Evolutionary conservation across 2,888 invertebrate species (phyloP), one percentile per base, ranked within the genome.

Genomic region (Eucera pruinosa): DNA sequence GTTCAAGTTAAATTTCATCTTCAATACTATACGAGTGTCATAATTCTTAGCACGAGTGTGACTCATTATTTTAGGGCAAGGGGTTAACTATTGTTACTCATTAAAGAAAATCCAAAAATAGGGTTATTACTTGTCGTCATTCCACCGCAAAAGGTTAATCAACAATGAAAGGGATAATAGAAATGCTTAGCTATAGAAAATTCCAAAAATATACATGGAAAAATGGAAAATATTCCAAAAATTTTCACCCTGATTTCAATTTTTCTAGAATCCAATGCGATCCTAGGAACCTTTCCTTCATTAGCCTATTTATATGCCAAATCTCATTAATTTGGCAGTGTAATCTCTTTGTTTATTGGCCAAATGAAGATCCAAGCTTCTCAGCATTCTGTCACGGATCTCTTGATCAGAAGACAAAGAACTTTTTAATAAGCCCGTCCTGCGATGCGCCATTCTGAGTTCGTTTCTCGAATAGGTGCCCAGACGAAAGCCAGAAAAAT

Each of bases 311-410:
- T 82, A 77, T 13, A 67, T 67, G 23, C 11, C 66, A 3, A 78
- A 87, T 71, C 87, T 88, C 91, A 90, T 91, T 65, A 91, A 81
- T 36, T 87, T 89, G 6, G 84, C 84, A 1, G 90, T 90, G 52
- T 91, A 92, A 66, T 92, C 91, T 61, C 88, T 88, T 70, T 92
- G 91, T 73, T 90, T 92, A 30, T 71, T 80, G 2, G 91, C 91
- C 43, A 92, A 86, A 71, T 92, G 91, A 27, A 92, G 85, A 81
- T 92, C 91, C 62, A 92, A 81, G 52, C 89, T 88, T 30, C 80
- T 87, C 36, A 91, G 72, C 90, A 91, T 91, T 80, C 90, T 85
- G 65, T 83, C 81, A 50, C 88, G 85, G 43, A 89, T 82, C 57
- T 91, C 89, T 64, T 86, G 86, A 64, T 89, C 87, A 52, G 58